Percentiles rank a stretch among this genome's conserved stretches.
phyloP scores from a whole-genome alignment of 1,140 invertebrate genomes.

The Drosophila tropicalis region DNA sequence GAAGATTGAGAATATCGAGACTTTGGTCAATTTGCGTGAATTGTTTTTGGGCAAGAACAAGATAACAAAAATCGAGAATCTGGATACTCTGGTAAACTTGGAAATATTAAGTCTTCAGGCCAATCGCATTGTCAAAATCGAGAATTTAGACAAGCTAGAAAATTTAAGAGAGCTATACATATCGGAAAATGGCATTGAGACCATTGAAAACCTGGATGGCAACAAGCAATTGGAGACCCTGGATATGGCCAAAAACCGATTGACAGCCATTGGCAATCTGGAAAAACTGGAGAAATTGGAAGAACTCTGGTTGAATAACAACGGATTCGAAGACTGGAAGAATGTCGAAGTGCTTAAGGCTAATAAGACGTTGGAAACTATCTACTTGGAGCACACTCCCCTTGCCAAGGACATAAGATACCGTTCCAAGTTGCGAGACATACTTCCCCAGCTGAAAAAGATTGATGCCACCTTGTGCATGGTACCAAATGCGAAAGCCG shows the following conservation, averaged over 20 bases:
- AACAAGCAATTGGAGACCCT: constrained; percentile 91
- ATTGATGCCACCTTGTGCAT: constrained; percentile 96
- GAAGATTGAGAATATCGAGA: constrained; percentile 93
- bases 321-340: constrained; percentile 93
- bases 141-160: constrained; percentile 90
- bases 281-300: constrained; percentile 89
- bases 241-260: constrained; percentile 95
- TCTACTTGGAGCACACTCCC: constrained; percentile 98
- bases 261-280: constrained; percentile 92
- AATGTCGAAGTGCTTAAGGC: constrained; percentile 90
- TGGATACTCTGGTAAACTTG: constrained; percentile 91
- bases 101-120: constrained; percentile 94
- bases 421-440: constrained; percentile 94
- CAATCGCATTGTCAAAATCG: constrained; percentile 94
- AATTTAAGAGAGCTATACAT: constrained; percentile 95
- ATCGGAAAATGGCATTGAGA: constrained; percentile 95
- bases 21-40: constrained; percentile 88
- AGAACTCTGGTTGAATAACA: constrained; percentile 99
- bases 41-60: constrained; percentile 98
- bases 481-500: constrained; percentile 52
- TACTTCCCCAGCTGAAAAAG: constrained; percentile 93
- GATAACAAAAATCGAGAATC: constrained; percentile 94
- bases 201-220: constrained; percentile 89
- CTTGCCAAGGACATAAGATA: constrained; percentile 93
- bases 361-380: constrained; percentile 92